Base-by-base conservation (phyloP, 64 coral and sea anemone genomes). In the Anthopleura sola region DNA sequence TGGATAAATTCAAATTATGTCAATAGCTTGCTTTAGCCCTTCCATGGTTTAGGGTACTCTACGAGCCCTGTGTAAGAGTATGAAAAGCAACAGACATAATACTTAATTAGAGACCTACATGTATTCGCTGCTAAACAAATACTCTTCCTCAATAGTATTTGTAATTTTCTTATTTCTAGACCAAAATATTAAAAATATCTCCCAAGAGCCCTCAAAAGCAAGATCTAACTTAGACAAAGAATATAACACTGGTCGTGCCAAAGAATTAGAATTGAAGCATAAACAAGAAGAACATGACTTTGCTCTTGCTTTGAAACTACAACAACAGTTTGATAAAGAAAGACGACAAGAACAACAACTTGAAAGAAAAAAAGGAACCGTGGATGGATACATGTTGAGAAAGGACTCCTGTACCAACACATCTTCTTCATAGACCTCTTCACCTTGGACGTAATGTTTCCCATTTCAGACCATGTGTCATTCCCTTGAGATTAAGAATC, bases 281-380 rank as follows among this genome's bases (percentile, higher is more conserved):
- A 68, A 77, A n/a, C 93, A 92, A 85, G 93, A 95, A 86, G 44
- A 95, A 36, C 49, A 89, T 75, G 93, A 95, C 60, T 92, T 92
- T 89, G 74, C 84, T 19, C 29, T 95, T 82, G 93, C 93, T 51
- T 31, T 92, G 85, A 95, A 92, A 71, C 28, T 95, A 68, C 93
- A 95, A 83, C 62, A 95, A 75, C 81, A 95, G 24, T 89, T 95
- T 86, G 79, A 95, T 74, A 64, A 80, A 33, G 86, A 85, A 21
- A 85, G 79, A 6, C 36, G 31, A 32, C 55, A 89, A 82, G 64
- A 46, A 37, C 31, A 23, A 58, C 8, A 48, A 24, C 60, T 94
- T 36, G 92, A 94, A 53, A 91, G 90, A 76, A 85, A 92, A 34
- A 92, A 89, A 57, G 90, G 86, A 79, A 92, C 64, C 34, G 82